phyloP scores from a whole-genome alignment of 1,140 invertebrate genomes.

The Drosophila ogumai region DNA sequence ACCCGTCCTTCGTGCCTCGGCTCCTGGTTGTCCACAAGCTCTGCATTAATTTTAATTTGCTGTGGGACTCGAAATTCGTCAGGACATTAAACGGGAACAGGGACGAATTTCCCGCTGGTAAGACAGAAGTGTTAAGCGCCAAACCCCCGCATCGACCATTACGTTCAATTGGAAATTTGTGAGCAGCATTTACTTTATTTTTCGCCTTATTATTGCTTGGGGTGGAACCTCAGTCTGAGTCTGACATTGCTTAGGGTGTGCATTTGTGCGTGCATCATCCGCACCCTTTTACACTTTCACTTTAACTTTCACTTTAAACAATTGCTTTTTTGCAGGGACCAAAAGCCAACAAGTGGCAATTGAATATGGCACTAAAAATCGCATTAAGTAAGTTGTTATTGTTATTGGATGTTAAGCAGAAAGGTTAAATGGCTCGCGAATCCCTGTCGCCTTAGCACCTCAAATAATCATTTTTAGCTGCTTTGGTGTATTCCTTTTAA shows the following conservation, averaged over 20 bases:
- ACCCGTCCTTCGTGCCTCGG: neutral
- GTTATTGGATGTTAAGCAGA: constrained; percentile 21
- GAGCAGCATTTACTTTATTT: constrained; percentile 63
- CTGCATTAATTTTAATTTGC: constrained; percentile 68
- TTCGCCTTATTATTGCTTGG: constrained; percentile 51
- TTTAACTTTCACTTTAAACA: constrained; percentile 53
- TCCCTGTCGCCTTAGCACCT: constrained; percentile 3
- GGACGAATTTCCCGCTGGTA: constrained; percentile 29
- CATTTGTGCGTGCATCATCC: constrained; percentile 61
- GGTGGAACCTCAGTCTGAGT: constrained; percentile 23
- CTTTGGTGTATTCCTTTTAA: neutral
- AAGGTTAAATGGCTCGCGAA: constrained; percentile 22
- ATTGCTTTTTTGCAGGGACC: constrained; percentile 45
- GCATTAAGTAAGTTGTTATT: constrained; percentile 26
- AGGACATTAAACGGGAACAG: constrained; percentile 22
- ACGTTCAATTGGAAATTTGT: constrained; percentile 66
- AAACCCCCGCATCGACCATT: constrained; percentile 28
- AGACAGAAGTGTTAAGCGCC: constrained; percentile 28
- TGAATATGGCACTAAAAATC: constrained; percentile 58
- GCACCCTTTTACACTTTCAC: constrained; percentile 54
- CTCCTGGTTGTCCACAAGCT: constrained; percentile 16
- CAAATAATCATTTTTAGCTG: constrained; percentile 1
- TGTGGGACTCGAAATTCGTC: constrained; percentile 33
- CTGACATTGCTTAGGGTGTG: constrained; percentile 23
- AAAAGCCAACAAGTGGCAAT: constrained; percentile 60